Evolutionary conservation across 2,797 vertebrate species (phyloP).

Genomic region (Scolopax rusticola): DNA sequence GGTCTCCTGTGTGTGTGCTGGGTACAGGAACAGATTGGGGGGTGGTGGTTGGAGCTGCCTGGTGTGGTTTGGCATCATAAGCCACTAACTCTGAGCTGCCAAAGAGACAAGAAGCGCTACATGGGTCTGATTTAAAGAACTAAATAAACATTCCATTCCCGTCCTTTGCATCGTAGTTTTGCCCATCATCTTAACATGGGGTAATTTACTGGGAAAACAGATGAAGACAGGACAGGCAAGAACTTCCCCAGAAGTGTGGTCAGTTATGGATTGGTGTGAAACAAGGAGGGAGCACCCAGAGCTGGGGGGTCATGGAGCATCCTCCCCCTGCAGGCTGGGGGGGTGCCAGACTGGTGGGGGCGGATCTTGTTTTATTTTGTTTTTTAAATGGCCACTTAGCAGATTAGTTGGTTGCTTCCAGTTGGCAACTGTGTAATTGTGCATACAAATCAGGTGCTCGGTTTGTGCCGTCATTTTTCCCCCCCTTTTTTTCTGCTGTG

Average conservation of each 20-base stretch:
- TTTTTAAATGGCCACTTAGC: neutral
- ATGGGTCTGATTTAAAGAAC: neutral
- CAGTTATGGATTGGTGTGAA: neutral
- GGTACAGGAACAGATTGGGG: too few relatives aligned
- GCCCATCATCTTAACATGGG: rapidly evolving
- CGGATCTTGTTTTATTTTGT: neutral
- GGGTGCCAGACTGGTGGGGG: rapidly evolving
- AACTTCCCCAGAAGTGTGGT: neutral
- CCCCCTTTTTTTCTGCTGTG: neutral
- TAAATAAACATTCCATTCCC: neutral
- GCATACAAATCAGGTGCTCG: neutral
- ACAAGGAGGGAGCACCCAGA: neutral
- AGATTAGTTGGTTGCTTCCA: neutral
- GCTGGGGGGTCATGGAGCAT: too few relatives aligned
- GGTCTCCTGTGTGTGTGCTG: neutral
- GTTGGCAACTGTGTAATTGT: neutral
- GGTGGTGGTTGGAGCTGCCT: neutral
- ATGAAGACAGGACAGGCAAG: neutral
- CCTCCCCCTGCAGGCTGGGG: neutral
- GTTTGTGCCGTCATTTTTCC: neutral
- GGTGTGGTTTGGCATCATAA: rapidly evolving
- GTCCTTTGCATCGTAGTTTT: neutral
- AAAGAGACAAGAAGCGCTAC: rapidly evolving
- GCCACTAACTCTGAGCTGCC: neutral
- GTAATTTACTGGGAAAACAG: neutral